These are phyloP conservation scores for Bufo gargarizans DNA, from an alignment of 2,113 vertebrate species.

Conservation along the genomic window DNA sequence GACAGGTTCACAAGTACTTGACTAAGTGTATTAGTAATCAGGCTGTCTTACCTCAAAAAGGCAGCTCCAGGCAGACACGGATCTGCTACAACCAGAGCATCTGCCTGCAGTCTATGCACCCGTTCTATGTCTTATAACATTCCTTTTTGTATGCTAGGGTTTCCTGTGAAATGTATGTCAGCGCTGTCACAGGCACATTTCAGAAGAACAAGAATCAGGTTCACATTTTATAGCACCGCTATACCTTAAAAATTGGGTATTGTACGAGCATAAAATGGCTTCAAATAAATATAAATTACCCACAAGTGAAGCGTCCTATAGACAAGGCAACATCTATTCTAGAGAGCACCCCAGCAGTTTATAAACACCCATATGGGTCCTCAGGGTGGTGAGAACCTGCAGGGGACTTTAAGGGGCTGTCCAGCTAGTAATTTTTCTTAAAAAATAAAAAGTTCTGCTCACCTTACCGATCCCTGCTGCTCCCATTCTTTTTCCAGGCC, in stretches of 20 bases:
- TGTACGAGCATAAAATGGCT: not conserved
- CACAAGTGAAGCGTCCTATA: too few relatives aligned
- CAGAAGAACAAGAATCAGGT: not conserved
- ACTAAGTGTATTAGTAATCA: slow-evolving; percentile 54
- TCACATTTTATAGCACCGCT: not conserved
- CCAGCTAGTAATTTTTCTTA: too few relatives aligned
- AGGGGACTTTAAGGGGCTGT: too few relatives aligned
- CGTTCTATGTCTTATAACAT: not conserved
- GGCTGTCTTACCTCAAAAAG: slow-evolving; percentile 35
- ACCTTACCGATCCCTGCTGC: too few relatives aligned
- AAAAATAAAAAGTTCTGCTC: too few relatives aligned
- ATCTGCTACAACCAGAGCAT: slow-evolving; percentile 19
- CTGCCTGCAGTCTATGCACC: slow-evolving; percentile 1
- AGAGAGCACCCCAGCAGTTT: too few relatives aligned
- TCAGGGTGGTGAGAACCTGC: too few relatives aligned
- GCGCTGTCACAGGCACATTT: not conserved
- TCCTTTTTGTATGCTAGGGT: slow-evolving; percentile 11
- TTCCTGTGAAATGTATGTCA: not conserved
- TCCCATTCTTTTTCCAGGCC: too few relatives aligned
- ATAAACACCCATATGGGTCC: too few relatives aligned
- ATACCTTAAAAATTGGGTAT: not conserved
- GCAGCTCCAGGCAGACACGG: slow-evolving; percentile 21
- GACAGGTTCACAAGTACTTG: slow-evolving; percentile 57
- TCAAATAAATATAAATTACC: not conserved
- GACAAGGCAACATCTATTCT: too few relatives aligned